Conservation (phyloP, 2,797 vertebrate genomes). For the Rousettus madagascariensis region DNA sequence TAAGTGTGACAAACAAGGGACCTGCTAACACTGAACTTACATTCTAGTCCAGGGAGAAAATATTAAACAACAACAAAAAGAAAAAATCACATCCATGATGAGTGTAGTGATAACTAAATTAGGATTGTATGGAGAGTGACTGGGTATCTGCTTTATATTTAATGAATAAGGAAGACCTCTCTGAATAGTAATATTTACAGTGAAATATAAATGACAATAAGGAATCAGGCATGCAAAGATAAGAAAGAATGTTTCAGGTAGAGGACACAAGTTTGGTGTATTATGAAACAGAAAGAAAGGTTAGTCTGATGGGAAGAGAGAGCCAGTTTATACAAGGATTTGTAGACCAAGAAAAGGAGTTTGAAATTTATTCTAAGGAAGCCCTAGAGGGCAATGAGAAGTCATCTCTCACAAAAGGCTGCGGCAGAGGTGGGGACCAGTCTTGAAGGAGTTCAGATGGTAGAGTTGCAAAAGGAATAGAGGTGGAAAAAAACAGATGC, state of each 20-base stretch:
- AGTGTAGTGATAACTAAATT: neutral
- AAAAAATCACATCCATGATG: neutral
- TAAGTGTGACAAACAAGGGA: neutral
- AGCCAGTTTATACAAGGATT: neutral
- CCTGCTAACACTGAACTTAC: neutral
- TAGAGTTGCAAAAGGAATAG: neutral
- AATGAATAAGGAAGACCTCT: neutral
- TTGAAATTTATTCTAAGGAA: conserved; percentile 15
- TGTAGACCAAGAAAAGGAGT: neutral
- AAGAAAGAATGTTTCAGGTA: conserved; percentile 9
- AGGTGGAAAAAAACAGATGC: neutral
- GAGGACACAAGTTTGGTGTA: neutral
- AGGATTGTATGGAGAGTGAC: neutral
- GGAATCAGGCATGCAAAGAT: neutral
- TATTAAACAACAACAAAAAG: neutral
- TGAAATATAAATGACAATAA: conserved; percentile 40
- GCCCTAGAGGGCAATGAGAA: neutral
- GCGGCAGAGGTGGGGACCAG: neutral
- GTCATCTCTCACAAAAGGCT: neutral
- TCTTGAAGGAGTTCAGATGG: neutral
- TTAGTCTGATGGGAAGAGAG: neutral
- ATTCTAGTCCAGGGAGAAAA: neutral
- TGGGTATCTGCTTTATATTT: neutral
- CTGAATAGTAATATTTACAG: neutral
- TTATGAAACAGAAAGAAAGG: neutral